Conservation (phyloP, 2,797 vertebrate species). For the Anguilla anguilla region DNA sequence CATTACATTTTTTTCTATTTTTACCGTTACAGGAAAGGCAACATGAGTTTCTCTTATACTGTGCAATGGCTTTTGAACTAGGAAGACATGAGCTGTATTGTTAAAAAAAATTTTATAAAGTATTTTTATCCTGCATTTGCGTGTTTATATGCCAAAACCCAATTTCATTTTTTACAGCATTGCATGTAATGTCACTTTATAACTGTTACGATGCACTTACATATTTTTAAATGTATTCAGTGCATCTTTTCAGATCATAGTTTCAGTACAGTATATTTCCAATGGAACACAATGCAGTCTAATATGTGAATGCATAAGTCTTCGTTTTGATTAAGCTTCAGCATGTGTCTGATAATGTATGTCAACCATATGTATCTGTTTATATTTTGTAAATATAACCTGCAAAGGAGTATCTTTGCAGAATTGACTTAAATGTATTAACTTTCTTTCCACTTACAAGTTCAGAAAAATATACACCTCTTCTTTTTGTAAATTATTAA, state of each 20-base stretch:
- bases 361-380: conserved; percentile 51
- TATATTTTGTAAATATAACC: conserved; percentile 49
- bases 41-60: conserved; percentile 63
- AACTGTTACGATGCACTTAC: conserved; percentile 61
- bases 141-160: conserved; percentile 73
- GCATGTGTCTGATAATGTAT: conserved; percentile 56
- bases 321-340: conserved; percentile 51
- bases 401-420: conserved; percentile 49
- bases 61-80: conserved; percentile 62
- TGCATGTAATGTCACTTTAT: conserved; percentile 55
- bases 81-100: conserved; percentile 31
- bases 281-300: conserved; percentile 51
- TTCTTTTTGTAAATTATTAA: conserved; percentile 80
- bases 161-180: conserved; percentile 54
- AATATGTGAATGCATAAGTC: conserved; percentile 11
- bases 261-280: conserved; percentile 47
- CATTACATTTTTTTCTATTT: conserved; percentile 39
- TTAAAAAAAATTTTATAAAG: conserved; percentile 53
- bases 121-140: conserved; percentile 49
- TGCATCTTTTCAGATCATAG: conserved; percentile 48
- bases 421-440: conserved; percentile 48
- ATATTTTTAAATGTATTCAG: conserved; percentile 32
- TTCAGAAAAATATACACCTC: conserved; percentile 67
- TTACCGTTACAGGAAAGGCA: conserved; percentile 49
- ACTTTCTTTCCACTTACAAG: conserved; percentile 61